phyloP scores from a whole-genome alignment of 2,888 invertebrate species.

The Oscheius sp. region DNA sequence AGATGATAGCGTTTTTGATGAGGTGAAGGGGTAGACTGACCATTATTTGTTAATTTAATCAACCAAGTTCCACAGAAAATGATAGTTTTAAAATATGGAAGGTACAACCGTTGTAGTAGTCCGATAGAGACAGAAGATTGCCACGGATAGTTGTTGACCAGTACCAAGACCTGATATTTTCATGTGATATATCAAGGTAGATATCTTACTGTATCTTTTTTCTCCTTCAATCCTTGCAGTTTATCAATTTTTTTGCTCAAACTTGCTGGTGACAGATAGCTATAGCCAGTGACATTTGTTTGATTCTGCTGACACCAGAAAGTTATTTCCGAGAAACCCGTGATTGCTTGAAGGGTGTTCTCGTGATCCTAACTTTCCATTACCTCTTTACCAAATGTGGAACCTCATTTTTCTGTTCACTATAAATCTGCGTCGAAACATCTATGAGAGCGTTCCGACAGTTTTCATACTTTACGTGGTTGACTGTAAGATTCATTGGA shows the following conservation, averaged over 20 bases:
- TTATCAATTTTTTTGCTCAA: no score
- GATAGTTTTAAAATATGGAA: background rate
- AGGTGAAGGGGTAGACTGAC: no score
- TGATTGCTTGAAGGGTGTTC: no score
- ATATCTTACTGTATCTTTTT: background rate
- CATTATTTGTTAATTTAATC: background rate
- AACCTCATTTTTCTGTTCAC: no score
- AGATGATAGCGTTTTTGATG: no score
- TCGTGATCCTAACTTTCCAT: no score
- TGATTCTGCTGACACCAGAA: no score
- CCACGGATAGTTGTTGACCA: background rate
- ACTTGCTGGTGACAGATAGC: no score
- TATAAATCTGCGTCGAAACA: no score
- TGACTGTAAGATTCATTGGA: background rate
- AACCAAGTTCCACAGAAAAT: conserved; percentile 10
- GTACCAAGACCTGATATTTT: background rate
- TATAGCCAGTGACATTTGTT: no score
- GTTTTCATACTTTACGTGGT: background rate
- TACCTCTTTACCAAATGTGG: no score
- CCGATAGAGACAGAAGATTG: background rate
- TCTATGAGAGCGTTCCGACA: background rate
- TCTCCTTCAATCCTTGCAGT: background rate
- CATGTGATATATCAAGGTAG: background rate
- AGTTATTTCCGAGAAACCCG: no score
- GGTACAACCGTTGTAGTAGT: background rate